Evolutionary conservation across 2,797 vertebrate species (phyloP).

Genomic region (Sebastes iracundus): DNA sequence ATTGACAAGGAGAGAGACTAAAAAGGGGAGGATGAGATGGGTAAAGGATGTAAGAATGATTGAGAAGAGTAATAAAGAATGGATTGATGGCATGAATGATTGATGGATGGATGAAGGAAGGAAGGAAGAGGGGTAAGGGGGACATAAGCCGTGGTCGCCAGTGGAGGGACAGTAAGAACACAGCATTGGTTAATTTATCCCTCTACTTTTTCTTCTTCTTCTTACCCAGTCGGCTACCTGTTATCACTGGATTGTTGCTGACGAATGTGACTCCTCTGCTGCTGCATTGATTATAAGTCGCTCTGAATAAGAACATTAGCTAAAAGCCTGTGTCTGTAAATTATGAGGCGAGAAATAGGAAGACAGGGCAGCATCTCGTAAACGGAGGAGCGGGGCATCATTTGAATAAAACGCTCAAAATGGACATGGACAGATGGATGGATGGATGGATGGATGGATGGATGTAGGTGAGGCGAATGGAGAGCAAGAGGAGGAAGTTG

Average conservation of each 20-base stretch:
- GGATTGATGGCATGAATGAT: conserved; percentile 1
- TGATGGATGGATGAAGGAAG: background rate
- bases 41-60: conserved; percentile 10
- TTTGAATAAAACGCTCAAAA: conserved; percentile 19
- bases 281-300: background rate
- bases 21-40: background rate
- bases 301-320: conserved; percentile 29
- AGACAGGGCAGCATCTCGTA: background rate
- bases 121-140: background rate
- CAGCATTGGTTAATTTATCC: background rate
- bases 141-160: background rate
- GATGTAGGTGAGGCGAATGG: background rate
- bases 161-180: background rate
- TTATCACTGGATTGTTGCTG: background rate
- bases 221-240: background rate
- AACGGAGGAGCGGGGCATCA: background rate
- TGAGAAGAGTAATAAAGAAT: conserved; percentile 17
- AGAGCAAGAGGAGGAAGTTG: background rate
- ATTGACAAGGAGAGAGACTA: background rate
- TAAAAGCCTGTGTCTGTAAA: conserved; percentile 51
- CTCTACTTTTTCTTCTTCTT: background rate
- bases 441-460: background rate
- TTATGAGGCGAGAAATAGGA: conserved; percentile 14
- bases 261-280: background rate
- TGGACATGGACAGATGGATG: background rate